These are phyloP conservation scores for Agrochola litura DNA, from an alignment of 2,888 invertebrate species.

Conservation along the genomic window DNA sequence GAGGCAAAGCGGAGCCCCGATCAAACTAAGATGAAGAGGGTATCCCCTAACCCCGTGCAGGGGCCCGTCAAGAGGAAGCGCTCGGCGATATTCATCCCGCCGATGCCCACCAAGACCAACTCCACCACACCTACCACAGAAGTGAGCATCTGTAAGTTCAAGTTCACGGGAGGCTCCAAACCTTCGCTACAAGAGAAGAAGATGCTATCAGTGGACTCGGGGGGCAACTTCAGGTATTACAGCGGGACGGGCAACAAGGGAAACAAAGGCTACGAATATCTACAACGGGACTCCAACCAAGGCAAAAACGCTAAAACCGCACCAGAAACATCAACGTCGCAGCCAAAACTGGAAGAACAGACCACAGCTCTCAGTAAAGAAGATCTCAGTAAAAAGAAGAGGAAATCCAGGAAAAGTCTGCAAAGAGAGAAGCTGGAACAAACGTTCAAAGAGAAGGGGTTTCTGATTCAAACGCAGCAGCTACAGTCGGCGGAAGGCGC, in stretches of 20 bases:
- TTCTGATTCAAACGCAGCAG: conserved; percentile 98
- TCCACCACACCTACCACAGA: conserved; percentile 95
- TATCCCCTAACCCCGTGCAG: conserved; percentile 81
- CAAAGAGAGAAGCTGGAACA: conserved; percentile 97
- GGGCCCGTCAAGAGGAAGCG: conserved; percentile 93
- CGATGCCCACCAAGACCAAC: conserved; percentile 93
- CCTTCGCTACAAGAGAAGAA: conserved; percentile 97
- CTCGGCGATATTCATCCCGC: conserved; percentile 96
- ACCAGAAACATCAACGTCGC: conserved; percentile 72
- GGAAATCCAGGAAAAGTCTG: conserved; percentile 95
- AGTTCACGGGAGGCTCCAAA: conserved; percentile 97
- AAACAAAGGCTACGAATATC: conserved; percentile 95
- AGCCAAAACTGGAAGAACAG: conserved; percentile 63
- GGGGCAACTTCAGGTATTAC: conserved; percentile 96
- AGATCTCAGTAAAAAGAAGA: conserved; percentile 90
- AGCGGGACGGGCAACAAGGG: conserved; percentile 96
- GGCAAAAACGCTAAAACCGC: conserved; percentile 76
- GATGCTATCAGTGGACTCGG: conserved; percentile 97
- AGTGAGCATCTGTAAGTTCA: conserved; percentile 98
- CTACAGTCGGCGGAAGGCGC: conserved; percentile 98
- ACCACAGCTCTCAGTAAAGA: conserved; percentile 73
- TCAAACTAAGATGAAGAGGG: conserved; percentile 85
- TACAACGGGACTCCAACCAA: conserved; percentile 93
- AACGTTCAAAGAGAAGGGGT: conserved; percentile 98
- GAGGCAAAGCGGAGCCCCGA: conserved; percentile 80